Conservation (phyloP, 2,113 vertebrate genomes). For the Carassius carassius region DNA sequence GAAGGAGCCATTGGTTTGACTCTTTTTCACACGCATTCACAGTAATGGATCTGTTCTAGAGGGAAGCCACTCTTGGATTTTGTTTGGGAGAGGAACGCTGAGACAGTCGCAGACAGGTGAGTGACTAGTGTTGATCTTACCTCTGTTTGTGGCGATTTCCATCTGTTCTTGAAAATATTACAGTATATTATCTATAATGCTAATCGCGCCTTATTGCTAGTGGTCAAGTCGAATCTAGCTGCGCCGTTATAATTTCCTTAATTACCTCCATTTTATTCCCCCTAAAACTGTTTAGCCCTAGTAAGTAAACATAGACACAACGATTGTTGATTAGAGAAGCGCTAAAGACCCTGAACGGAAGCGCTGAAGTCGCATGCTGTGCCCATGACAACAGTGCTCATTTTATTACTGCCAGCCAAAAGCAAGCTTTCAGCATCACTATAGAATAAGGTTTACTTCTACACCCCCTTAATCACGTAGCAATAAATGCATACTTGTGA, state of each 20-base stretch:
- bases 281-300: background rate
- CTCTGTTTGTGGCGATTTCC: background rate
- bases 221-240: background rate
- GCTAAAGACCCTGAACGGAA: background rate
- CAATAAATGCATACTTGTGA: background rate
- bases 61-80: background rate
- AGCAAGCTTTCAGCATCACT: background rate
- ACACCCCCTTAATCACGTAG: background rate
- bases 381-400: background rate
- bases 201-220: background rate
- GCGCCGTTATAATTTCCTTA: background rate
- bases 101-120: slow-evolving; percentile 2
- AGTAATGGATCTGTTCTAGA: background rate
- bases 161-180: background rate
- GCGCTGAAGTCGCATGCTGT: background rate
- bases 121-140: background rate
- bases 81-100: background rate
- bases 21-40: background rate
- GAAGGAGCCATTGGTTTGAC: background rate
- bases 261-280: background rate
- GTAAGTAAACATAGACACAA: background rate
- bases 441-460: background rate
- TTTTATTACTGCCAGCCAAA: background rate
- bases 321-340: background rate
- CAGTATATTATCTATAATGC: background rate